Evolutionary conservation across 1,140 invertebrate genomes (phyloP).

Genomic region (Drosophila rhopaloa): DNA sequence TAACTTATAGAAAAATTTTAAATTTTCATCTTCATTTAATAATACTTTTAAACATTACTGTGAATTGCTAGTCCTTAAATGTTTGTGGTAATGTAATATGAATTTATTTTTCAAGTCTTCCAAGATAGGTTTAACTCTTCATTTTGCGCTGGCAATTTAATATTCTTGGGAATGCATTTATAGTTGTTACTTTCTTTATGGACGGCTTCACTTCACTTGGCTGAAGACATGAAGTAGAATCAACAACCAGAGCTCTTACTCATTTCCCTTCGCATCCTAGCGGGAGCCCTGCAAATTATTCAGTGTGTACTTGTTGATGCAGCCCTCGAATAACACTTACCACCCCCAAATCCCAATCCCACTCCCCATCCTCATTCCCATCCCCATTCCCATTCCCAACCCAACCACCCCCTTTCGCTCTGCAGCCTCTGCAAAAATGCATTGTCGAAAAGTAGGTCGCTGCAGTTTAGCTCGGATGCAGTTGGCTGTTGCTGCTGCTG

Average conservation of each 20-base stretch:
- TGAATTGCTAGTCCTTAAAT: too few species aligned
- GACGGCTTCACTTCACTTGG: slow-evolving; percentile 4
- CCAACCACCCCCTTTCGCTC: slow-evolving; percentile 5
- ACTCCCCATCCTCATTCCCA: background rate
- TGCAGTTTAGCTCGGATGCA: slow-evolving; percentile 59
- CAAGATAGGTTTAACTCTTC: background rate
- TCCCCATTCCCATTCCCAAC: slow-evolving; percentile 1
- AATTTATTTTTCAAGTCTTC: background rate
- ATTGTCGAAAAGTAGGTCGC: slow-evolving; percentile 74
- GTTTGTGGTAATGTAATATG: background rate
- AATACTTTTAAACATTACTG: too few species aligned
- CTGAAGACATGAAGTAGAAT: slow-evolving; percentile 23
- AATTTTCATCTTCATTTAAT: too few species aligned
- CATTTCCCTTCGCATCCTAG: slow-evolving; percentile 6
- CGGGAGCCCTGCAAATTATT: slow-evolving; percentile 44
- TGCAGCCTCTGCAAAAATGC: slow-evolving; percentile 60
- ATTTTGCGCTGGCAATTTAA: background rate
- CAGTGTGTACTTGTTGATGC: slow-evolving; percentile 77
- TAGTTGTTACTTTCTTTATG: slow-evolving; percentile 19
- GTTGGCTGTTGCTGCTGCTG: slow-evolving; percentile 30
- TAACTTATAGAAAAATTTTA: too few species aligned
- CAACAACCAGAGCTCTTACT: slow-evolving; percentile 27
- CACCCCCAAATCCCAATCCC: slow-evolving; percentile 9
- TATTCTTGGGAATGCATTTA: slow-evolving; percentile 10
- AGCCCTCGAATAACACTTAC: slow-evolving; percentile 39